Evolutionary conservation across 2,797 vertebrate genomes (phyloP).

Genomic region (Esox lucius): DNA sequence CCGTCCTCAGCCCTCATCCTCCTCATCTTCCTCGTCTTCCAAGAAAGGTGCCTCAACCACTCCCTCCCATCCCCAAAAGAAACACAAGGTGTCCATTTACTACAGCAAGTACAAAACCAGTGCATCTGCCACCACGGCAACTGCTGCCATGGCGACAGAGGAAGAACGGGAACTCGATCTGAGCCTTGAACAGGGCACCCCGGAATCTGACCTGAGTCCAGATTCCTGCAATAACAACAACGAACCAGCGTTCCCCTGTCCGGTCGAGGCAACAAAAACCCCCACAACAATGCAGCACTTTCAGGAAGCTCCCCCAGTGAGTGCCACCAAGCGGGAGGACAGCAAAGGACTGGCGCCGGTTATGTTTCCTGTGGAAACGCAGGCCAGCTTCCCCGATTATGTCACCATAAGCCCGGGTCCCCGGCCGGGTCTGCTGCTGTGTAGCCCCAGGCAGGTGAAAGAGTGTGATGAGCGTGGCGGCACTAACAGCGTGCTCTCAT

Average conservation of each 20-base stretch:
- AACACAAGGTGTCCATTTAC: constrained; percentile 91
- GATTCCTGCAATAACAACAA: constrained; percentile 55
- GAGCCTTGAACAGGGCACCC: constrained; percentile 58
- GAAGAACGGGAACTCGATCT: constrained; percentile 73
- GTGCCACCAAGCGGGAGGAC: constrained; percentile 44
- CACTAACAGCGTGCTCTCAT: constrained; percentile 47
- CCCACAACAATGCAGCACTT: constrained; percentile 15
- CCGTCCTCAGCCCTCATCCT: constrained; percentile 79
- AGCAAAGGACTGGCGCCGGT: constrained; percentile 68
- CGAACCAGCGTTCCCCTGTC: constrained; percentile 56
- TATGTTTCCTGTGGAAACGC: constrained; percentile 99
- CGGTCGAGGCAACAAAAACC: constrained; percentile 48
- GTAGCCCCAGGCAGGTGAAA: constrained; percentile 75
- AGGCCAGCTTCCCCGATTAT: constrained; percentile 79
- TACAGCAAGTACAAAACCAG: constrained; percentile 87
- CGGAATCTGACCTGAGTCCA: constrained; percentile 65
- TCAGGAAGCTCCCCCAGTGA: constrained; percentile 68
- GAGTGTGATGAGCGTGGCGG: constrained; percentile 63
- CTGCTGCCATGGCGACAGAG: constrained; percentile 60
- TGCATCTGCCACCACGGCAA: constrained; percentile 45
- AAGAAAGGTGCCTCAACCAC: constrained; percentile 77
- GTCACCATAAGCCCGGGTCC: constrained; percentile 74
- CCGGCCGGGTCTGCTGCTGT: constrained; percentile 75
- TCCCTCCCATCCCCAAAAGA: constrained; percentile 86
- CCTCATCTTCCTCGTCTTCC: constrained; percentile 71